phyloP scores from a whole-genome alignment of 2,888 invertebrate species.

The Linnaemya vulpina region DNA sequence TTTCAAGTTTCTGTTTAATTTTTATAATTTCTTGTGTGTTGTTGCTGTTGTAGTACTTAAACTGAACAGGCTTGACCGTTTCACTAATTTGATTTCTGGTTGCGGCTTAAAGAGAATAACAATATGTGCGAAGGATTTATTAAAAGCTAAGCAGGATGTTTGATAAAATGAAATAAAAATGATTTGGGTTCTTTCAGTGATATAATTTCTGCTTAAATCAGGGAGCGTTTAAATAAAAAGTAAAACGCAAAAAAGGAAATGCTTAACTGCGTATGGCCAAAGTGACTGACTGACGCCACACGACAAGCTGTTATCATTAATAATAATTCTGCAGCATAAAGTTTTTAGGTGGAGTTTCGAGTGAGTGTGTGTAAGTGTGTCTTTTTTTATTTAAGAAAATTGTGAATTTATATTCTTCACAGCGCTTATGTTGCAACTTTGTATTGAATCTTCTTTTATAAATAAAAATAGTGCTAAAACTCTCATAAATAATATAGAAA shows the following conservation, averaged over 20 bases:
- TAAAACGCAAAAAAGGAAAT: constrained; percentile 20
- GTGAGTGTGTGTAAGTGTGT: too few species aligned
- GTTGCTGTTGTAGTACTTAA: constrained; percentile 18
- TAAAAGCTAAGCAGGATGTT: constrained; percentile 69
- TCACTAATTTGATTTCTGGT: constrained; percentile 60
- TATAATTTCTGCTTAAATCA: constrained; percentile 49
- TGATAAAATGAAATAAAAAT: constrained; percentile 54
- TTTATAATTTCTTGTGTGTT: constrained; percentile 19
- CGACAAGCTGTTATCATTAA: constrained; percentile 74
- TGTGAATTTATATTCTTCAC: constrained; percentile 7
- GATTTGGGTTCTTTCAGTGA: constrained; percentile 49
- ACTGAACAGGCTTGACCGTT: constrained; percentile 48
- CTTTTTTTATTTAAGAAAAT: background rate
- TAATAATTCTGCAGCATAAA: background rate
- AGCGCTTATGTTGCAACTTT: background rate
- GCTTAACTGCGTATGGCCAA: constrained; percentile 41
- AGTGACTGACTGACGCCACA: constrained; percentile 79
- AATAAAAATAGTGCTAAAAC: background rate
- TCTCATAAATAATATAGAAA: background rate
- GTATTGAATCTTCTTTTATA: background rate
- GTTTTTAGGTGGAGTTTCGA: background rate
- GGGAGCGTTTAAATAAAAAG: constrained; percentile 67
- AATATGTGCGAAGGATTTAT: constrained; percentile 64
- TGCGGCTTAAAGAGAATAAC: constrained; percentile 25
- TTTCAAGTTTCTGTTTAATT: constrained; percentile 59